A percentile compares a stretch with the other conserved stretches of the same genome.
Conservation (phyloP, 2,888 invertebrate genomes). For the Leistus spinibarbis region DNA sequence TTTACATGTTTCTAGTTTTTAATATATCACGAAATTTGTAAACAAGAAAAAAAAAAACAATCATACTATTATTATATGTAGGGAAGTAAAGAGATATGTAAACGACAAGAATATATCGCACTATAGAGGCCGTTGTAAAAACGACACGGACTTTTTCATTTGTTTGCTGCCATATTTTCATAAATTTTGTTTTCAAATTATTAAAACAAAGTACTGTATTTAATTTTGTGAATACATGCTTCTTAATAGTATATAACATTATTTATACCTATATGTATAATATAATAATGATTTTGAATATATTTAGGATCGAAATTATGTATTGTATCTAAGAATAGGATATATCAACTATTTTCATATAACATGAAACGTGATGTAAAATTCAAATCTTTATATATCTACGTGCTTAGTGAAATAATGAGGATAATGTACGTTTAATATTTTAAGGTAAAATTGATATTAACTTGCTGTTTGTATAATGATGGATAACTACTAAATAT, state of each 20-base stretch:
- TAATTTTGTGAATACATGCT: not conserved
- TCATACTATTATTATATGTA: not conserved
- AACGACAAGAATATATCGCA: too few relatives aligned
- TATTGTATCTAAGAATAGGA: slow-evolving; percentile 26
- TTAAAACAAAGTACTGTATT: not conserved
- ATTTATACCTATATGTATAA: slow-evolving; percentile 2
- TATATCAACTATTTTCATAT: slow-evolving; percentile 40
- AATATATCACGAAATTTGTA: not conserved
- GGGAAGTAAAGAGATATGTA: too few relatives aligned
- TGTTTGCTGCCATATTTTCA: not conserved
- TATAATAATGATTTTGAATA: slow-evolving; percentile 13
- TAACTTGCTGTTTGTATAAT: slow-evolving; percentile 22
- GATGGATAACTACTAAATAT: not conserved
- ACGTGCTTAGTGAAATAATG: slow-evolving; percentile 10
- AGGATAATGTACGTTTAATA: slow-evolving; percentile 1
- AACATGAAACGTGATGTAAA: slow-evolving; percentile 27
- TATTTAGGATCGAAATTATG: slow-evolving; percentile 25
- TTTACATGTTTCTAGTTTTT: not conserved
- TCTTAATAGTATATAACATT: not conserved
- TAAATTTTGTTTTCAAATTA: not conserved
- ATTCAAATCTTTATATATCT: slow-evolving; percentile 20
- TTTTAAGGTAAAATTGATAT: slow-evolving; percentile 21
- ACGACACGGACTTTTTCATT: not conserved
- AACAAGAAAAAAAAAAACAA: not conserved
- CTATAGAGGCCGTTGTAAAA: not conserved